These are phyloP conservation scores for Rambutsinella grinnellia DNA, from an alignment of 2,888 invertebrate genomes.

Conservation along the genomic window DNA sequence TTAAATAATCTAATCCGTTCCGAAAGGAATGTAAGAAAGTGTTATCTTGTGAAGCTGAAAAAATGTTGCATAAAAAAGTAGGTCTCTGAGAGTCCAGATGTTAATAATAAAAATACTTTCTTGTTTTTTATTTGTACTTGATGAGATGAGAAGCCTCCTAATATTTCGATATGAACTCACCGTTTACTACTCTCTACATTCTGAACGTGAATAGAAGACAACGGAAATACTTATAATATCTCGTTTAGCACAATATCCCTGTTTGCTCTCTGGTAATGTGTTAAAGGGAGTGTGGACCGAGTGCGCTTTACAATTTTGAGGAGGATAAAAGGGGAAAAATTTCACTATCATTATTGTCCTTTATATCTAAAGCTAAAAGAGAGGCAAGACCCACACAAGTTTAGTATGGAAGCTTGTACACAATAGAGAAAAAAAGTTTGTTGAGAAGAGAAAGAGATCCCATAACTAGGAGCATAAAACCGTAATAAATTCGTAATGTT, in stretches of 20 bases:
- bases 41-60: conserved; percentile 1
- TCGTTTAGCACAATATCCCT: conserved; percentile 38
- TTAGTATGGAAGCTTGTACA: background rate
- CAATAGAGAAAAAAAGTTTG: conserved; percentile 24
- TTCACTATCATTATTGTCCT: conserved; percentile 21
- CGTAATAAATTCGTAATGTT: conserved; percentile 59
- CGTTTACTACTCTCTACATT: background rate
- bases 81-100: background rate
- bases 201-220: conserved; percentile 1
- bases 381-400: background rate
- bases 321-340: conserved; percentile 19
- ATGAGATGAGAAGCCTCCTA: background rate
- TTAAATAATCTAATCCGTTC: conserved; percentile 20
- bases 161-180: background rate
- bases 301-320: conserved; percentile 4
- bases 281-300: conserved; percentile 7
- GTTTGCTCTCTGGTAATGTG: conserved; percentile 9
- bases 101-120: background rate
- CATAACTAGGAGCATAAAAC: conserved; percentile 56
- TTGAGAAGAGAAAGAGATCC: conserved; percentile 32
- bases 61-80: conserved; percentile 1
- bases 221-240: conserved; percentile 38
- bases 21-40: background rate
- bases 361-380: background rate
- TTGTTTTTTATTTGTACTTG: conserved; percentile 8